Base-by-base conservation (phyloP, 2,797 vertebrate species). In the Melanotaenia parkinsoni region DNA sequence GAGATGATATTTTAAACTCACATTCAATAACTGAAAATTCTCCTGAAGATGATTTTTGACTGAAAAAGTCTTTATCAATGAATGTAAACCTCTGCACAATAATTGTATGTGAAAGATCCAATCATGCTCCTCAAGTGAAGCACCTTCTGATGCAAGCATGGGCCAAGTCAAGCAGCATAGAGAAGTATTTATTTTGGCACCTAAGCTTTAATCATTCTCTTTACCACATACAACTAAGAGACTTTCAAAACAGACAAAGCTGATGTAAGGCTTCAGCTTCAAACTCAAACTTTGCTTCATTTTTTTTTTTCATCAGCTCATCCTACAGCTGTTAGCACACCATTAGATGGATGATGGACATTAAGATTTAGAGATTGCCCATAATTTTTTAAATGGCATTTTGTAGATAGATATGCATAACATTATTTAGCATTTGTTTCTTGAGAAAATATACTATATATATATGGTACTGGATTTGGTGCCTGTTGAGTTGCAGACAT, bases 181-280 rank as follows among this genome's bases (percentile, higher is more conserved):
- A 86, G 75, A 83, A 62, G 80, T 81, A 84, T 87, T 88, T 87
- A 71, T 84, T 80, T 84, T 88, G 88, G 84, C 81, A 85, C 61
- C 58, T 74, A 72, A 73, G 50, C 69, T 75, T 83, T 81, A 71
- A 85, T 88, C 72, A 73, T 86, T 89, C 70, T 73, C 63, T 85
- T 84, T 81, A 81, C 73, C 67, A 58, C 70, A 63, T 74, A 80
- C 50, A 83, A 80, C 69, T 60, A 77, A 82, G 65, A 76, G 70
- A 72, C 75, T 79, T 68, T 81, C 72, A 88, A 83, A 81, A 20
- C 67, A 80, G 72, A 74, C 74, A 67, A 56, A 77, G 72, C 47
- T 71, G 38, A 78, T 37, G 67, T 51, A 61, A 71, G 62, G 56
- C 60, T 81, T 80, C 20, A 4, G 75, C 81, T 86, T 81, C 71